Percentiles rank a stretch among this genome's conserved stretches.
These are phyloP conservation scores for Dicycla oo DNA, from an alignment of 2,888 invertebrate genomes.

Conservation along the genomic window DNA sequence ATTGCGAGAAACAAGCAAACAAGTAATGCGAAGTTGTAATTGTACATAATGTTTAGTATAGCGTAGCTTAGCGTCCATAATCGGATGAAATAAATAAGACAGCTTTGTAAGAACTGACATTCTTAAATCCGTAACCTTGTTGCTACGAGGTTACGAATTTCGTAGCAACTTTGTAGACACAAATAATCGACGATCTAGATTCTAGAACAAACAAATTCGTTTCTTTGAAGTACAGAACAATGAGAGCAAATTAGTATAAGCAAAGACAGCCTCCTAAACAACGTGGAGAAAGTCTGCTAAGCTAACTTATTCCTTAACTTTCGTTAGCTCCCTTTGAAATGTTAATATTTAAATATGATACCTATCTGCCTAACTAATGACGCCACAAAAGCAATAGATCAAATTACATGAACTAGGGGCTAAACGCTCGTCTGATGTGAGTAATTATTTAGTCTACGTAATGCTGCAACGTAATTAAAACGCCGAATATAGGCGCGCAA, in stretches of 20 bases:
- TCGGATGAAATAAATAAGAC: constrained; percentile 16
- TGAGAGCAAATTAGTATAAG: background rate
- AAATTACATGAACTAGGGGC: constrained; percentile 26
- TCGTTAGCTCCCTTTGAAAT: constrained; percentile 39
- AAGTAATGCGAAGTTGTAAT: constrained; percentile 8
- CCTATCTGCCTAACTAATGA: constrained; percentile 40
- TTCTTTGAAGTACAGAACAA: background rate
- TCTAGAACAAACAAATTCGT: background rate
- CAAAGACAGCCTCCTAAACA: background rate
- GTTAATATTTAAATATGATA: constrained; percentile 40
- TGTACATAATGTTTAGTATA: background rate
- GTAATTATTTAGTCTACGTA: constrained; percentile 46
- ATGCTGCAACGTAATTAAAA: constrained; percentile 60
- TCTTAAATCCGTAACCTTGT: constrained; percentile 45
- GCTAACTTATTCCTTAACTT: constrained; percentile 21
- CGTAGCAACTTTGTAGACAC: constrained; percentile 44
- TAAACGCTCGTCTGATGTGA: constrained; percentile 19
- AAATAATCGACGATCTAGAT: background rate
- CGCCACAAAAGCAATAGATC: constrained; percentile 32
- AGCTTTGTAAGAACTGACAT: background rate
- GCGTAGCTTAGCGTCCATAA: background rate
- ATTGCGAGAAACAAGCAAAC: constrained; percentile 10
- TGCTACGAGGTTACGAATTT: constrained; percentile 53
- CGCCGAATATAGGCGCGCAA: constrained; percentile 41
- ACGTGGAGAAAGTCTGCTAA: constrained; percentile 1